Percentiles rank a stretch among this genome's conserved stretches.
Evolutionary conservation across 2,888 invertebrate genomes (phyloP).

Genomic region (Lepidocyrtinus sp.): DNA sequence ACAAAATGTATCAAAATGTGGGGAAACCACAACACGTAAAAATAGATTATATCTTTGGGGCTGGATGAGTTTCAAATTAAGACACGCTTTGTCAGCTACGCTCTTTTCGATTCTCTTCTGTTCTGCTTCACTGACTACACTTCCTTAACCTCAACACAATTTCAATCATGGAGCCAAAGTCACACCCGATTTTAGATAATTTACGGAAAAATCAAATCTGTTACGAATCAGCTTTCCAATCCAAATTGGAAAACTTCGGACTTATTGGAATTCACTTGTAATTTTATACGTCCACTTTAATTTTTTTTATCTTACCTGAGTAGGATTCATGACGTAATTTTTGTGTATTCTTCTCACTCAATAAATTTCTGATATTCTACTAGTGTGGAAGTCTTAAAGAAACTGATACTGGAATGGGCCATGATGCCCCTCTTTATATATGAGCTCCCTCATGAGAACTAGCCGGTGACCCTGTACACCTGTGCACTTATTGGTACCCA

Average conservation of each 20-base stretch:
- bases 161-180: too few relatives aligned
- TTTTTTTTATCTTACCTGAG: conserved; percentile 37
- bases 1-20: too few relatives aligned
- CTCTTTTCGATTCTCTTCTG: neutral
- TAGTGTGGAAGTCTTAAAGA: neutral
- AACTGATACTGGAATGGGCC: conserved; percentile 48
- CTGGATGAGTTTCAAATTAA: neutral
- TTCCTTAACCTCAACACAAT: conserved; percentile 35
- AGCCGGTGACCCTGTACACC: conserved; percentile 52
- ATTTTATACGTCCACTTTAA: neutral
- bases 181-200: too few relatives aligned
- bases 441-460: conserved; percentile 43
- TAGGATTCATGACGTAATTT: conserved; percentile 38
- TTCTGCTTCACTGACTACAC: conserved; percentile 24
- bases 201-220: too few relatives aligned
- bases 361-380: too few relatives aligned
- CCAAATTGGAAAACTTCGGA: too few relatives aligned
- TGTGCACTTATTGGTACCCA: conserved; percentile 57
- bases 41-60: neutral
- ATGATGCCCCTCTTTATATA: conserved; percentile 37
- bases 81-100: neutral
- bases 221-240: too few relatives aligned
- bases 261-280: too few relatives aligned
- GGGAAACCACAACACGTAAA: conserved; percentile 11
- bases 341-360: too few relatives aligned